Base-by-base conservation (phyloP, 1,140 invertebrate species). In the Sarcophaga peregrina region DNA sequence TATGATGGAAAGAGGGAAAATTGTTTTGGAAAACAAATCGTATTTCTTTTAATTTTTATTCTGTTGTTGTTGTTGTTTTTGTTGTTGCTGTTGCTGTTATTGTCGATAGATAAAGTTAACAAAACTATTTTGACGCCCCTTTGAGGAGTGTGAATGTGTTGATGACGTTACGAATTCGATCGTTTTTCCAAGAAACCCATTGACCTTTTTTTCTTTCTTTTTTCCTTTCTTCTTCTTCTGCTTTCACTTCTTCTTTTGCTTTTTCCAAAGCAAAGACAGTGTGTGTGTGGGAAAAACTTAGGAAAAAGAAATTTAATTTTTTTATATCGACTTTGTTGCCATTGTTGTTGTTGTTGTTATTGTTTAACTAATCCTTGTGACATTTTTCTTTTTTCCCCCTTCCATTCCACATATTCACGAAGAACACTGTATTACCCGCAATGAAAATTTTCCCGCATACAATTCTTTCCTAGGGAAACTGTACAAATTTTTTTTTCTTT, bases 71-170 rank as follows among this genome's bases (percentile, higher is more conserved):
- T 72, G 17, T 25, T 20, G 20, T 72, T 72, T 25, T 72, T 72
- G 62, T 72, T 72, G n/a, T 72, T 72, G 62, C n/a, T n/a, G n/a
- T 20, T 72, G 52, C 5, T 54, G 10, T 10, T 25, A 17, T 72
- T 72, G 37, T 72, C 17, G 48, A 78, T 78, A 78, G 75, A 78
- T 78, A 78, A 78, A 78, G 75, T 78, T 78, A 78, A 78, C 75
- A 78, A 78, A 78, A 78, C 75, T 78, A 78, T 78, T 78, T 78
- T 78, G 75, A 78, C 75, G 75, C 75, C 75, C 75, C 75, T 78
- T 76, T 46, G 47, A 52, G 48, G 75, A 78, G 75, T 78, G 75
- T 78, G 75, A 78, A 78, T 78, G 75, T 78, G 75, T 78, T 78
- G 75, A 78, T 78, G 75, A 78, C 75, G 75, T 78, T 78, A 78